Evolutionary conservation across 2,113 vertebrate genomes (phyloP).

Genomic region (Verasper variegatus): DNA sequence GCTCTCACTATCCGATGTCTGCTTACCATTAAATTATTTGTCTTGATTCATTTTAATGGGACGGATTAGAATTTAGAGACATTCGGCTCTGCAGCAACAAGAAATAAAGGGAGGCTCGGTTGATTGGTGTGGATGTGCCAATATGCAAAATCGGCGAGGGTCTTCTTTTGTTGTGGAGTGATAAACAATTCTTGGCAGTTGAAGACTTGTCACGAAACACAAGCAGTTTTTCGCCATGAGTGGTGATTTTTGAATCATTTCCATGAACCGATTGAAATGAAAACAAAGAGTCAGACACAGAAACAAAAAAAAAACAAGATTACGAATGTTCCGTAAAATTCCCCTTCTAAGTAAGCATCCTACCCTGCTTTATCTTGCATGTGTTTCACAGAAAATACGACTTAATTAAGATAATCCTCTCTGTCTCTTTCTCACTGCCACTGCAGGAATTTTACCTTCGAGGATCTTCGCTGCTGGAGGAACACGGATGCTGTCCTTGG

Average conservation of each 20-base stretch:
- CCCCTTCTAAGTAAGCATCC: background rate
- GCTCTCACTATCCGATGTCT: slow-evolving; percentile 52
- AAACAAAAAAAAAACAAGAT: slow-evolving; percentile 9
- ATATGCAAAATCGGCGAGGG: slow-evolving; percentile 12
- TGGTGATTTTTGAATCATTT: slow-evolving; percentile 30
- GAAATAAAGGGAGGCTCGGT: background rate
- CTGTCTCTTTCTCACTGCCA: slow-evolving; percentile 45
- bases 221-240: slow-evolving; percentile 2
- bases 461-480: slow-evolving; percentile 40
- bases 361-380: background rate
- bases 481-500: slow-evolving; percentile 87
- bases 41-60: slow-evolving; percentile 30
- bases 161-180: slow-evolving; percentile 33
- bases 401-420: slow-evolving; percentile 38
- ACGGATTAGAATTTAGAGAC: slow-evolving; percentile 16
- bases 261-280: slow-evolving; percentile 15
- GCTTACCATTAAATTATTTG: slow-evolving; percentile 45
- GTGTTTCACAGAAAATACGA: slow-evolving; percentile 13
- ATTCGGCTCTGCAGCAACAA: background rate
- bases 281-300: slow-evolving; percentile 28
- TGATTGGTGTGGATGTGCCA: slow-evolving; percentile 21
- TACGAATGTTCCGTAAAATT: background rate
- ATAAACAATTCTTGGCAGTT: slow-evolving; percentile 32
- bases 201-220: slow-evolving; percentile 26
- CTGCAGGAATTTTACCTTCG: slow-evolving; percentile 63